Base-by-base conservation (phyloP, 1,140 invertebrate genomes). In the Theocolax elegans region DNA sequence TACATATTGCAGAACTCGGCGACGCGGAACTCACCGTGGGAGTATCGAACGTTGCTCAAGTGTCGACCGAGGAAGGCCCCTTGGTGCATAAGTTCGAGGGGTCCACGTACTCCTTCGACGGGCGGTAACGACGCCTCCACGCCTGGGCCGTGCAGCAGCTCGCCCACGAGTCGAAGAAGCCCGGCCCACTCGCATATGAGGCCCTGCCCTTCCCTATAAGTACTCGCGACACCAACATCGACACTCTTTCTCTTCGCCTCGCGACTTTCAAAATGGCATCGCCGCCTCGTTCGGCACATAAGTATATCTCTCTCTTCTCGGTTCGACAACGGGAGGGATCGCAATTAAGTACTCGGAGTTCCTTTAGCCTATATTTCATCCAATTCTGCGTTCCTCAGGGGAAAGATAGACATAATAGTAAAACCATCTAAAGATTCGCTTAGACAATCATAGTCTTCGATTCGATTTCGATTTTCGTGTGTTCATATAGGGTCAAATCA, bases 31-130 rank as follows among this genome's bases (percentile, higher is more conserved):
- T 27, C 72, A 7, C 82, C 81, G 6, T 77, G 80, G 12, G 82
- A 84, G 44, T 83, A 83, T 67, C 72, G 79, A 25, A 81, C 79
- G 0, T 56, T 80, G 13, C 75, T 77, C 59, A 83, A 8, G 81
- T 85, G 31, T 73, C 84, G 12, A 78, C 76, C 3, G 78, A 83
- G 12, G 76, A 77, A 12, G 79, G 82, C 70, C 73, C 81, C 49
- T 59, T 80, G 9, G 83, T 81, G 6, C 79, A 76, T 13, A 80
- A 84, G 63, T 68, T 46, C 82, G 31, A 73, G 75, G 3, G 76
- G 74, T 12, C 42, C 76, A 17, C 46, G 27, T 1, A 8, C 13
- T 7, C 25, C 23, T 0, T 1, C 63, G n/a, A 3, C 40, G 17
- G 15, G 0, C 38, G 13, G 4, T 23, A 27, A 51, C 48, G 6